These are phyloP conservation scores for Pitta sordida DNA, from an alignment of 2,113 vertebrate species.

Conservation along the genomic window DNA sequence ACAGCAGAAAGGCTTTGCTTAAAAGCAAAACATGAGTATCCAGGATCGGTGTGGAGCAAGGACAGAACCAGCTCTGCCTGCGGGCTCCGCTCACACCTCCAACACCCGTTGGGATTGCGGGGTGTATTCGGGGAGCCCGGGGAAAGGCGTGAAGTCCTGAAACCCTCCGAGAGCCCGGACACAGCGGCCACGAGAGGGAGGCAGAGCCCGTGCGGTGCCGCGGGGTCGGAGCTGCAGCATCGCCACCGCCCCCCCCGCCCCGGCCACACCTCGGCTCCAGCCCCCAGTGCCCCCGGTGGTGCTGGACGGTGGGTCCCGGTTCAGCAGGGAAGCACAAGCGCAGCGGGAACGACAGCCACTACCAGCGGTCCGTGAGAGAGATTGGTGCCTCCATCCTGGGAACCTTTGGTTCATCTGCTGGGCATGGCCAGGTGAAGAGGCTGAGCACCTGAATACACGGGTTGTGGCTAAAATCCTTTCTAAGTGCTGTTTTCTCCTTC, in stretches of 20 bases:
- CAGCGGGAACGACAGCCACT: fast-evolving
- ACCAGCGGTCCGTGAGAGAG: fast-evolving
- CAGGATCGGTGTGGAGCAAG: background rate
- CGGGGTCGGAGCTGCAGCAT: fast-evolving
- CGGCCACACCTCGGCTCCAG: fast-evolving
- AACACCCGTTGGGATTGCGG: background rate
- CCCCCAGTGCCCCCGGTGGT: fast-evolving
- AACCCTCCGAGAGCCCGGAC: background rate
- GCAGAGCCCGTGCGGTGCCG: background rate
- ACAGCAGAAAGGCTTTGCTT: background rate
- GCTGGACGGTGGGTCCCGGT: no score
- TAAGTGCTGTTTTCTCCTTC: background rate
- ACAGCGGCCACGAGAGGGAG: conserved; percentile 8
- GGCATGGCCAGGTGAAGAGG: background rate
- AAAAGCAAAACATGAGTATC: background rate
- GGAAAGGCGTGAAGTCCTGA: fast-evolving
- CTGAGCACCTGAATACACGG: background rate
- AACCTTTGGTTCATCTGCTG: background rate
- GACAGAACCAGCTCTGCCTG: background rate
- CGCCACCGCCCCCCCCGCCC: fast-evolving
- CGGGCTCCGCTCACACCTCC: background rate
- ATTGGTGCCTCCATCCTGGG: fast-evolving
- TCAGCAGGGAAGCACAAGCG: fast-evolving
- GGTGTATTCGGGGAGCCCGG: background rate
- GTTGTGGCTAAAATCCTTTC: background rate